These are phyloP conservation scores for Tinea pellionella DNA, from an alignment of 2,888 invertebrate species.

Conservation along the genomic window DNA sequence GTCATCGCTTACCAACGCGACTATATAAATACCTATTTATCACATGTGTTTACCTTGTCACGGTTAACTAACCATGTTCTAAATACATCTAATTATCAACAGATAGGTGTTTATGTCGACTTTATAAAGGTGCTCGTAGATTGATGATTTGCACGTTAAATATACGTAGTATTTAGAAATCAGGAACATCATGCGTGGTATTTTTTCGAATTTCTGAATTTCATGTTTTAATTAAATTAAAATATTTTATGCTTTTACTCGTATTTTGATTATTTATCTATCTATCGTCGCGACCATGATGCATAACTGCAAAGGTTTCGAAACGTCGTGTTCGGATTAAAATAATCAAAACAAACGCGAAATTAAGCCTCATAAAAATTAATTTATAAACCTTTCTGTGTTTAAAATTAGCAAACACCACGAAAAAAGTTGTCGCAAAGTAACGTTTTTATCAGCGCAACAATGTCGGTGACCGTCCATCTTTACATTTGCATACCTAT, in stretches of 20 bases:
- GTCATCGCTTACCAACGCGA: not conserved
- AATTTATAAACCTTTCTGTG: no score
- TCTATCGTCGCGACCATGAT: no score
- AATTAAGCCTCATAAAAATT: no score
- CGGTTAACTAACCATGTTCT: conserved; percentile 7
- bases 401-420: not conserved
- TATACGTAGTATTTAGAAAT: not conserved
- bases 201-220: no score
- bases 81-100: not conserved
- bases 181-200: no score
- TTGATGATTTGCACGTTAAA: not conserved
- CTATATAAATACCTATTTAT: conserved; percentile 7
- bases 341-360: no score
- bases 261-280: no score
- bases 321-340: no score
- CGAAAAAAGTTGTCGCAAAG: not conserved
- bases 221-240: no score
- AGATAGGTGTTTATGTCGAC: not conserved
- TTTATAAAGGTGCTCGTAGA: not conserved
- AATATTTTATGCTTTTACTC: no score
- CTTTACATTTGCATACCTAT: conserved; percentile 66
- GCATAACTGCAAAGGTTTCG: no score
- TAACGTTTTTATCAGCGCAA: not conserved
- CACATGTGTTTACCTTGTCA: conserved; percentile 11
- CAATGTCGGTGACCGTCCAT: conserved; percentile 57